phyloP scores from a whole-genome alignment of 2,113 vertebrate species.

The Brachyhypopomus occidentalis region DNA sequence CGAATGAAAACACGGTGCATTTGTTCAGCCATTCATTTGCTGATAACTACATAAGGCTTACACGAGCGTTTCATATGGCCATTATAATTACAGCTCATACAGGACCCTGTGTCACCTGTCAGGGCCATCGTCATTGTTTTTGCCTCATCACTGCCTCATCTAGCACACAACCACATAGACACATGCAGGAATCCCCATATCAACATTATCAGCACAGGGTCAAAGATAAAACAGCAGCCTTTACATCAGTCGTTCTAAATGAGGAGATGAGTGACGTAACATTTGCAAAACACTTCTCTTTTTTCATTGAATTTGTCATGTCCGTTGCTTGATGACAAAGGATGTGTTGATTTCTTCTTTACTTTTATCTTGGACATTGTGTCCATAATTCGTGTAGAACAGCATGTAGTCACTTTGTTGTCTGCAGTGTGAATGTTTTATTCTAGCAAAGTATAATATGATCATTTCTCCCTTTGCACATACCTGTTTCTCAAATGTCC shows the following conservation, averaged over 20 bases:
- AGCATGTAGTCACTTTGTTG: too few relatives aligned
- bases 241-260: not conserved
- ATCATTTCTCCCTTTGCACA: too few relatives aligned
- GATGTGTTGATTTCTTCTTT: not conserved
- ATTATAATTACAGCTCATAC: too few relatives aligned
- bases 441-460: too few relatives aligned
- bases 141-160: too few relatives aligned
- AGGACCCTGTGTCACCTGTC: not conserved
- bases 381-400: too few relatives aligned
- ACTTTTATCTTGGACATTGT: too few relatives aligned
- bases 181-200: not conserved
- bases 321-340: not conserved
- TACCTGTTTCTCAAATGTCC: too few relatives aligned
- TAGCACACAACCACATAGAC: not conserved
- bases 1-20: too few relatives aligned
- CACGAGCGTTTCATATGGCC: not conserved
- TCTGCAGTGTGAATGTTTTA: too few relatives aligned
- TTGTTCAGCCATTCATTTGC: not conserved
- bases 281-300: not conserved
- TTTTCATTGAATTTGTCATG: not conserved
- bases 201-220: conserved; percentile 1
- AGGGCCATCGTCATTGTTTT: not conserved
- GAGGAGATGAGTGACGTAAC: not conserved
- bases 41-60: not conserved
- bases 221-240: not conserved